Conservation (phyloP, 30 jellyfish, hydroid and myxozoan species). For the Aurelia aurita region DNA sequence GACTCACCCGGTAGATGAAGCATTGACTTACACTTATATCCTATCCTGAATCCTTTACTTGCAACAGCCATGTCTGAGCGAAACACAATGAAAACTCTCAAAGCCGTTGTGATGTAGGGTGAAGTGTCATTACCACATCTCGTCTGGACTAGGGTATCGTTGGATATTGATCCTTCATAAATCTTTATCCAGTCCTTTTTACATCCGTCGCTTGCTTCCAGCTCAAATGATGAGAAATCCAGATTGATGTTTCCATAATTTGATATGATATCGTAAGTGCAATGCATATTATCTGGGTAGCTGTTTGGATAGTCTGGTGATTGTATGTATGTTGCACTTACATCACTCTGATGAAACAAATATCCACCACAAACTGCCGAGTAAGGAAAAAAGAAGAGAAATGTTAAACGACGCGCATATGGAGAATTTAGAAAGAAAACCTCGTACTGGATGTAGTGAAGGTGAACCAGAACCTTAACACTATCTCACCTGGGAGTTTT, state of each 20-base stretch:
- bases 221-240: not conserved
- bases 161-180: conserved; percentile 16
- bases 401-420: too few relatives aligned
- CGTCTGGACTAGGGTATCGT: conserved; percentile 11
- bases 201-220: conserved; percentile 19
- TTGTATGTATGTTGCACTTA: not conserved
- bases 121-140: conserved; percentile 24
- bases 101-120: not conserved
- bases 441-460: too few relatives aligned
- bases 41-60: conserved; percentile 8
- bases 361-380: not conserved
- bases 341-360: not conserved
- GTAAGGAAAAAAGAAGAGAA: not conserved
- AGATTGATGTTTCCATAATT: conserved; percentile 8
- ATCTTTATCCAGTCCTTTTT: conserved; percentile 25
- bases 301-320: conserved; percentile 17
- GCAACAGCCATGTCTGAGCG: not conserved
- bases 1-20: too few relatives aligned
- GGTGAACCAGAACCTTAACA: too few relatives aligned
- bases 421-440: too few relatives aligned
- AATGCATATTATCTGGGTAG: not conserved
- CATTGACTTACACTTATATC: not conserved
- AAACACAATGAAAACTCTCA: not conserved
- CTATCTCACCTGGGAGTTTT: too few relatives aligned
- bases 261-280: not conserved